Evolutionary conservation across 2,888 invertebrate species (phyloP).

Genomic region (Ernsta delagoae): DNA sequence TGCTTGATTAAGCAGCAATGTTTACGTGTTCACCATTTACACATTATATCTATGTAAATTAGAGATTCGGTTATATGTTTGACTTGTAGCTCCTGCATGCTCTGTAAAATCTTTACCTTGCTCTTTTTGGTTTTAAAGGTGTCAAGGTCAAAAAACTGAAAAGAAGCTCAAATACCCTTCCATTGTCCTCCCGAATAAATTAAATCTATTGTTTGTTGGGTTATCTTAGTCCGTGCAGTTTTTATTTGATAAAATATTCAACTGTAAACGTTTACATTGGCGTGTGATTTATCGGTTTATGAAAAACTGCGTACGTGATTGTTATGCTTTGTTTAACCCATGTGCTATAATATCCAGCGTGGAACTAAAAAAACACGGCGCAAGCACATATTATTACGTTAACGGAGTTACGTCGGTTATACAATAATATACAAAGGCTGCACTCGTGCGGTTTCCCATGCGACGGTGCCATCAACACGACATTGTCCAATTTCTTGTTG

Average conservation of each 20-base stretch:
- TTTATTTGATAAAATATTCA: background rate
- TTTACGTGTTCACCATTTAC: background rate
- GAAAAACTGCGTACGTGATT: constrained; percentile 14
- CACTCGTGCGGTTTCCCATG: constrained; percentile 74
- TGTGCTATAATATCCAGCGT: constrained; percentile 20
- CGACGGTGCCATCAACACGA: constrained; percentile 49
- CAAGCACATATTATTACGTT: constrained; percentile 50
- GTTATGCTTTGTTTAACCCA: constrained; percentile 20
- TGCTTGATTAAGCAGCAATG: background rate
- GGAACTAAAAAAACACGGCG: constrained; percentile 26
- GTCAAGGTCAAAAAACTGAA: background rate
- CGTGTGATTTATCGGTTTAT: constrained; percentile 16
- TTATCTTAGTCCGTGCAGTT: background rate
- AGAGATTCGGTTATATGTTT: no score
- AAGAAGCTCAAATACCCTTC: background rate
- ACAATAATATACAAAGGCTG: constrained; percentile 66
- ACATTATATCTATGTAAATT: no score
- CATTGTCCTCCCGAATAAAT: background rate
- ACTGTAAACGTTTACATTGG: constrained; percentile 15
- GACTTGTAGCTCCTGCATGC: no score
- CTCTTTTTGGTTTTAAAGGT: background rate
- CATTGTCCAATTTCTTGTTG: constrained; percentile 64
- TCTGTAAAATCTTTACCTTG: background rate
- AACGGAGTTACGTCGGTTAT: constrained; percentile 59
- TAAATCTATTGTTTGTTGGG: background rate